Evolutionary conservation across 2,888 invertebrate species (phyloP).

Genomic region (Cheilosia urbana): DNA sequence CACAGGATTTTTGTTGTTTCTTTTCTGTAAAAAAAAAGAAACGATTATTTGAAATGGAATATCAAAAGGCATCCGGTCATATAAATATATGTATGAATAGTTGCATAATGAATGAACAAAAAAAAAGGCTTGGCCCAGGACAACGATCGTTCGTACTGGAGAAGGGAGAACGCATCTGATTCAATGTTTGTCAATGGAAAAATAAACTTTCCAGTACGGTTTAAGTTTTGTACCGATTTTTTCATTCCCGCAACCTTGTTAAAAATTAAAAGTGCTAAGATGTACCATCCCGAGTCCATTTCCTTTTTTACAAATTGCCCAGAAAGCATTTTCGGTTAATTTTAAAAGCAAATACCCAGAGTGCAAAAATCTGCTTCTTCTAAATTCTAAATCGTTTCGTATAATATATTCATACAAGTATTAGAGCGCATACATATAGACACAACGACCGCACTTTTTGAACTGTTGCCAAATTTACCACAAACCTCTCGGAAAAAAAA

Average conservation of each 20-base stretch:
- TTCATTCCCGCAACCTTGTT: neutral
- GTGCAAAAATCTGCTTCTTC: slow-evolving; percentile 37
- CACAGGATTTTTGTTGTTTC: no score
- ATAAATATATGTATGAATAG: no score
- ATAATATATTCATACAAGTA: slow-evolving; percentile 42
- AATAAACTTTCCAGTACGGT: no score
- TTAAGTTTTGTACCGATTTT: neutral
- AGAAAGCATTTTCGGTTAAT: slow-evolving; percentile 56
- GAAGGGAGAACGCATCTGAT: no score
- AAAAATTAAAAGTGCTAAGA: neutral
- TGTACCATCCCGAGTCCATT: slow-evolving; percentile 3
- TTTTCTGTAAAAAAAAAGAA: no score
- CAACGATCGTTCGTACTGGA: no score
- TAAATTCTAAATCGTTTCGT: slow-evolving; percentile 4
- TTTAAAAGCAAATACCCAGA: slow-evolving; percentile 44
- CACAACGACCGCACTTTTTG: slow-evolving; percentile 61
- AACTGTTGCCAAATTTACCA: slow-evolving; percentile 55
- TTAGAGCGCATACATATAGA: slow-evolving; percentile 45
- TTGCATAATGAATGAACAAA: no score
- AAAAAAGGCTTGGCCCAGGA: no score
- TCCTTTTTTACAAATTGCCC: neutral
- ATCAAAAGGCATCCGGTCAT: no score
- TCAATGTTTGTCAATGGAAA: no score
- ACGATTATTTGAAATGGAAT: no score
- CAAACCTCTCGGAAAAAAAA: slow-evolving; percentile 17